Evolutionary conservation across 2,113 vertebrate genomes (phyloP).

Genomic region (Tylochromis polylepis): DNA sequence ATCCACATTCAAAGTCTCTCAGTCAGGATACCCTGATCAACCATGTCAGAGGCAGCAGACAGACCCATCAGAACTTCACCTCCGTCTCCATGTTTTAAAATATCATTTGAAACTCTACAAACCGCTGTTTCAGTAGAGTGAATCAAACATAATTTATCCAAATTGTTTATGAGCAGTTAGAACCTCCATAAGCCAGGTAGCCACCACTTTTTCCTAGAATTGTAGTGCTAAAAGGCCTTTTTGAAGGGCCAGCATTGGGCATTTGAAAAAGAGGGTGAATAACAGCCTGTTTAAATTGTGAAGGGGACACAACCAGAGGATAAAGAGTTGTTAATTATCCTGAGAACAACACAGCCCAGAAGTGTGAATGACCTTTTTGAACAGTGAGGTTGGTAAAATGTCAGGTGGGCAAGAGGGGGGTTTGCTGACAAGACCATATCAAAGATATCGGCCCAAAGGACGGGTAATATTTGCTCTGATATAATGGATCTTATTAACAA

Average conservation of each 20-base stretch:
- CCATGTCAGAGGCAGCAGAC: background rate
- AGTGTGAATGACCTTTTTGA: background rate
- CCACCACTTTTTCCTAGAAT: background rate
- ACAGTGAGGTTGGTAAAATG: background rate
- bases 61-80: background rate
- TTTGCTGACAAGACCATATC: background rate
- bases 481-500: background rate
- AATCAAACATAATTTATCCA: background rate
- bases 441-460: background rate
- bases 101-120: background rate
- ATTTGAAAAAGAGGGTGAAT: background rate
- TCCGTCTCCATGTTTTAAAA: background rate
- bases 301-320: background rate
- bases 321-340: background rate
- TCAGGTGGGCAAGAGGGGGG: background rate
- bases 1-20: background rate
- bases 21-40: background rate
- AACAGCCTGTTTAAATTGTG: background rate
- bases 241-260: background rate
- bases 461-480: background rate
- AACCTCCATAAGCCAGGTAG: background rate
- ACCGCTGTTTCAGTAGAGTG: background rate
- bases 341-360: background rate
- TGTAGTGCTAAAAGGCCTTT: background rate
- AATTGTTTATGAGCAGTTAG: background rate